Evolutionary conservation across 2,113 vertebrate species (phyloP).

Genomic region (Periophthalmus modestus): DNA sequence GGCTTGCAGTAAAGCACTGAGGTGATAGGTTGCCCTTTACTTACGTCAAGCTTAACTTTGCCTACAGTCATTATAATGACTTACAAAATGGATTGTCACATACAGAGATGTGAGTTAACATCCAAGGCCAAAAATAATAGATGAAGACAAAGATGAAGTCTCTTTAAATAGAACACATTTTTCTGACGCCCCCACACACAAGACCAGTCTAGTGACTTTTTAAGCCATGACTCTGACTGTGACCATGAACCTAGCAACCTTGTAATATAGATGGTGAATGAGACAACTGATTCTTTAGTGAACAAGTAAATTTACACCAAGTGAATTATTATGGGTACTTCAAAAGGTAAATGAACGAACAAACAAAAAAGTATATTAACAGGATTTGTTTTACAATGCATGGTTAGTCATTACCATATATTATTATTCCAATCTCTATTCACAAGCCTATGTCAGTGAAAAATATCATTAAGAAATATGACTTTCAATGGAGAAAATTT

Average conservation of each 20-base stretch:
- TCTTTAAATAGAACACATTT: conserved; percentile 45
- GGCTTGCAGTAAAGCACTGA: conserved; percentile 9
- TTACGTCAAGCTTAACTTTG: conserved; percentile 40
- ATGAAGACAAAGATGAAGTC: conserved; percentile 25
- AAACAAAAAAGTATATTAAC: no score
- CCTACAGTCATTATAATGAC: conserved; percentile 24
- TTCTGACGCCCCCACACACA: conserved; percentile 9
- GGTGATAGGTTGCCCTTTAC: conserved; percentile 4
- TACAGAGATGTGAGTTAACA: conserved; percentile 28
- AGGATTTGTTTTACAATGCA: no score
- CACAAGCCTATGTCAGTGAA: no score
- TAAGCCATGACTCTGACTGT: conserved; percentile 38
- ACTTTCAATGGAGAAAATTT: no score
- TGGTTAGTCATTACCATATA: not conserved
- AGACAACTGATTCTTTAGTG: not conserved
- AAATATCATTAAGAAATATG: no score
- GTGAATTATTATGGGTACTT: no score
- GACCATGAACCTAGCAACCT: conserved; percentile 16
- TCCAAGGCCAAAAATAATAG: conserved; percentile 36
- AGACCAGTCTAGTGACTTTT: conserved; percentile 44
- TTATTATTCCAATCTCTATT: not conserved
- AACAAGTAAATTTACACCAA: no score
- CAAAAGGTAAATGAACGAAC: no score
- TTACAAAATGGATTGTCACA: conserved; percentile 18
- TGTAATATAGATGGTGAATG: not conserved